Conservation (phyloP, 2,113 vertebrate genomes). For the Amblyornis subalaris region DNA sequence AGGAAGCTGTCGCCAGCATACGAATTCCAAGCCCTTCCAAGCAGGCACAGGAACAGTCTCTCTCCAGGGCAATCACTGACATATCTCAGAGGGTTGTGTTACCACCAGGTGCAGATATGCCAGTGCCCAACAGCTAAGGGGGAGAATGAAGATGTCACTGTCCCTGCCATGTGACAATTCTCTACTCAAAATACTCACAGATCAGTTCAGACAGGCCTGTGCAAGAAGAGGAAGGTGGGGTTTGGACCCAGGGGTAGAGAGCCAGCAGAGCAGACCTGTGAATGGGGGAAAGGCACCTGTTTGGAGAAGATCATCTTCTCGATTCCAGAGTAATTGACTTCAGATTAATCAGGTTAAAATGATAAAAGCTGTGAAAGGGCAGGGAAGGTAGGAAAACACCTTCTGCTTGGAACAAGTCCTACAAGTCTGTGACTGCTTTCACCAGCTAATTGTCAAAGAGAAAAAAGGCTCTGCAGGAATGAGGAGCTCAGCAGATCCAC, state of each 20-base stretch:
- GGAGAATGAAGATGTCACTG: neutral
- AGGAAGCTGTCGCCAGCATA: neutral
- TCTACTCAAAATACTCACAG: neutral
- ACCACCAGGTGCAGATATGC: neutral
- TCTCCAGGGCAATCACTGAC: accelerated
- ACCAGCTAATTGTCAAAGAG: neutral
- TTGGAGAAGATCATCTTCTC: neutral
- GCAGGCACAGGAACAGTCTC: neutral
- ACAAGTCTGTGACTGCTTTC: neutral
- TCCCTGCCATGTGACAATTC: neutral
- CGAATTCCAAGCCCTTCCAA: accelerated
- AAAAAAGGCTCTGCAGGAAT: neutral
- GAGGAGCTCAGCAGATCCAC: neutral
- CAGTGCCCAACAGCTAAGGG: neutral
- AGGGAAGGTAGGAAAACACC: neutral
- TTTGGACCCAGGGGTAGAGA: neutral
- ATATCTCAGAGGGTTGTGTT: neutral
- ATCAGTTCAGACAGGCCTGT: neutral
- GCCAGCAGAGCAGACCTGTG: neutral
- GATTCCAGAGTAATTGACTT: neutral
- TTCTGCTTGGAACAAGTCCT: neutral
- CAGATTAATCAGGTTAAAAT: neutral
- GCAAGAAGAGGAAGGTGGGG: neutral
- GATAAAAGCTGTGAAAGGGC: neutral
- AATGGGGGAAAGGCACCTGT: neutral